Conservation (phyloP, 2,888 invertebrate species). For the Metacarcinus magister region DNA sequence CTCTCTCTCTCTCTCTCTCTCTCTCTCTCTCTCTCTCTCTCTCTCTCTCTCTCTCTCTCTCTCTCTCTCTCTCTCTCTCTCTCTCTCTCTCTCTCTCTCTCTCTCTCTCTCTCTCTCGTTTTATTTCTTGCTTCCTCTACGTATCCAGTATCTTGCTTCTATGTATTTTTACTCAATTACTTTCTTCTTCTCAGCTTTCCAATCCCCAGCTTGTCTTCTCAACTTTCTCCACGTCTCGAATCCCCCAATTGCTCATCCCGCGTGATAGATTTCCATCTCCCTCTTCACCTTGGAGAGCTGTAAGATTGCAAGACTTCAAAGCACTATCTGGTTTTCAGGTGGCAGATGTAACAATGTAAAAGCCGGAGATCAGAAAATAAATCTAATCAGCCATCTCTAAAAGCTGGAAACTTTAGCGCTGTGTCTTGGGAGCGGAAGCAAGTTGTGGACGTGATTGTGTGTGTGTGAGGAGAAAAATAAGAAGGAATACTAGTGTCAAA, state of each 20-base stretch:
- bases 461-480: neutral
- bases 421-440: too few species aligned
- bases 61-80: too few species aligned
- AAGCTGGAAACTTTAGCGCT: too few species aligned
- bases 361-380: neutral
- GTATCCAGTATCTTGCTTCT: too few species aligned
- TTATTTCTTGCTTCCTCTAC: too few species aligned
- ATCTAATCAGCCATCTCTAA: too few species aligned
- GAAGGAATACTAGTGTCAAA: neutral
- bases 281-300: neutral
- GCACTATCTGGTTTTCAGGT: neutral
- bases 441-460: neutral
- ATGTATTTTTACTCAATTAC: too few species aligned
- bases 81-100: too few species aligned
- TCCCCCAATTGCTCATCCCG: neutral
- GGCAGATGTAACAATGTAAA: neutral
- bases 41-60: too few species aligned
- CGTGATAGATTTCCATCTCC: neutral
- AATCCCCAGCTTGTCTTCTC: neutral
- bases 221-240: neutral
- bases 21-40: too few species aligned
- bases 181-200: neutral
- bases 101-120: too few species aligned
- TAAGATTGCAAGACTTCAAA: neutral
- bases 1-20: too few species aligned